Evolutionary conservation across 2,797 vertebrate genomes (phyloP).

Genomic region (Cynopterus sphinx): DNA sequence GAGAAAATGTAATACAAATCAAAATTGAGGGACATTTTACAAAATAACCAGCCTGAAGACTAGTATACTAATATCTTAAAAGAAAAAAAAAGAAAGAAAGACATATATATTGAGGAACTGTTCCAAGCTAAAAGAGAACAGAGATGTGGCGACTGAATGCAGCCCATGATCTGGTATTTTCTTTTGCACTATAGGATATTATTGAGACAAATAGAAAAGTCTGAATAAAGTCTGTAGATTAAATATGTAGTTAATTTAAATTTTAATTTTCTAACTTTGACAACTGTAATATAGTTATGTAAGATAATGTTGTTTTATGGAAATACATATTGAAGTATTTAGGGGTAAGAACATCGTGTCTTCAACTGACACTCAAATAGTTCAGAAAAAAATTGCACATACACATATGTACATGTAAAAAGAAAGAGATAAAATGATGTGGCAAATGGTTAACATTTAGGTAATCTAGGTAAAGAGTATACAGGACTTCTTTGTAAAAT

Average conservation of each 20-base stretch:
- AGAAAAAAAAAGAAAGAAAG: neutral
- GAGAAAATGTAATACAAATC: neutral
- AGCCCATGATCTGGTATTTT: neutral
- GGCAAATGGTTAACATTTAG: neutral
- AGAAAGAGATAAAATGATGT: neutral
- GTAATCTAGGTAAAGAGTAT: neutral
- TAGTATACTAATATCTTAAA: neutral
- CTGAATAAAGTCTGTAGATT: neutral
- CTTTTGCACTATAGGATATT: neutral
- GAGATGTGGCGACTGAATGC: neutral
- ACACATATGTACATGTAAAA: neutral
- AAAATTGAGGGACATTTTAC: neutral
- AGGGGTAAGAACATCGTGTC: neutral
- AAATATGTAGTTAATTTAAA: neutral
- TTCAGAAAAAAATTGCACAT: neutral
- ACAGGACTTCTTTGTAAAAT: neutral
- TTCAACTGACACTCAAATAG: neutral
- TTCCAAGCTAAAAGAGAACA: neutral
- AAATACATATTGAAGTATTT: neutral
- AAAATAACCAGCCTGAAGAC: neutral
- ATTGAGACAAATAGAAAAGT: neutral
- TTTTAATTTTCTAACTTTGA: conserved; percentile 10
- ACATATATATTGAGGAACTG: neutral
- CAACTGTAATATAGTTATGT: neutral
- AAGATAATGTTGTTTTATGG: neutral